Evolutionary conservation across 2,113 vertebrate species (phyloP), one percentile per base, ranked within the genome.

Genomic region (Actinemys pallida): DNA sequence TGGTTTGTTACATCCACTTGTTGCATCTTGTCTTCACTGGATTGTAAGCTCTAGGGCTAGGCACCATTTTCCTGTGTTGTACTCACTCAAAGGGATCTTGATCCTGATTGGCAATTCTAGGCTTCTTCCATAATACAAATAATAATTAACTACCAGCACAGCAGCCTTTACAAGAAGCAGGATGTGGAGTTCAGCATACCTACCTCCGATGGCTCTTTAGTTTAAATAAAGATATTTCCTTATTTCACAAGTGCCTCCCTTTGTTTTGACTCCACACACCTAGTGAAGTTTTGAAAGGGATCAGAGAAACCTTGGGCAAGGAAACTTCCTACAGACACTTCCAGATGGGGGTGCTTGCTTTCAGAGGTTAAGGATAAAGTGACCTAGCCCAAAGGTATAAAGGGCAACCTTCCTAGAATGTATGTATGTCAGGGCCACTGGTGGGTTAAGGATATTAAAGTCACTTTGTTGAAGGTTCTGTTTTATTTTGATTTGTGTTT

Each of bases 201-300:
- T 39, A 86, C 35, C 9, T 80, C 54, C 93, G 45, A 29, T n/a
- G 10, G 42, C 87, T 96, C 83, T 89, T 94, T 81, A 72, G 78
- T 78, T 84, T 20, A 47, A 75, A 91, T 94, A 79, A 89, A 88
- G 72, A 10, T 72, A 42, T 76, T 10, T 50, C 29, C 35, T 88
- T 83, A 84, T 27, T 92, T 54, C 69, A 90, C 62, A 90, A 53
- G 84, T 87, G 24, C 14, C 5, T 85, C 17, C 84, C 90, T 17
- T 86, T 56, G 39, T 88, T 93, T 91, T 88, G 39, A 83, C 92
- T 96, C 22, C 87, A 39, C 29, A 81, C 82, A 90, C 57, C 29
- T 94, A 24, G 24, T 27, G 7, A 56, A 89, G 8, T 4, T 12
- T 84, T 92, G 85, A 93, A 95, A 93, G 42, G 11, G 29, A 31